A percentile compares a stretch with the other conserved stretches of the same genome.
Evolutionary conservation across 1,140 invertebrate genomes (phyloP).

Genomic region (Drosophila sulfurigaster): DNA sequence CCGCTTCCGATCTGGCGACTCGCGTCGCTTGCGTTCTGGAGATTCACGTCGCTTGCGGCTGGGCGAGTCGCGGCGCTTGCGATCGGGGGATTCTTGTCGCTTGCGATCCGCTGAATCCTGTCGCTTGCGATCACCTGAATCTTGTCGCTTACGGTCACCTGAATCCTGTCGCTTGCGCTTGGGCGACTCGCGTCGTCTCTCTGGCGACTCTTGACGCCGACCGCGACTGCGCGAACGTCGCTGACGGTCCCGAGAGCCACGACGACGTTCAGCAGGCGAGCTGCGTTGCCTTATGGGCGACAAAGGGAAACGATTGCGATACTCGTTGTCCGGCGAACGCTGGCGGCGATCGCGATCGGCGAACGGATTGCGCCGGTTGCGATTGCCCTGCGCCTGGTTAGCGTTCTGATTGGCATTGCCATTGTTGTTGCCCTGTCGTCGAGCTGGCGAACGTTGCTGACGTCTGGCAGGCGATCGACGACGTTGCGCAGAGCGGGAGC

Average conservation of each 20-base stretch:
- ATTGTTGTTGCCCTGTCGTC: slow-evolving; percentile 37
- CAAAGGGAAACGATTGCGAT: slow-evolving; percentile 72
- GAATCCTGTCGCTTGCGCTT: slow-evolving; percentile 7
- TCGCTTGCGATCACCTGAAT: slow-evolving; percentile 23
- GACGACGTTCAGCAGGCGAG: slow-evolving; percentile 59
- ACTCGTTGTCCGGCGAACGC: slow-evolving; percentile 68
- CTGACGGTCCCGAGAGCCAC: slow-evolving; percentile 50
- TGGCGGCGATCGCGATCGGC: slow-evolving; percentile 69
- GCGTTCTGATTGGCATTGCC: slow-evolving; percentile 14
- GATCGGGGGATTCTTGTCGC: slow-evolving; percentile 42
- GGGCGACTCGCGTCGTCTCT: slow-evolving; percentile 17
- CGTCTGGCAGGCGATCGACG: slow-evolving; percentile 63
- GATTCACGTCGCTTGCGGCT: slow-evolving; percentile 39
- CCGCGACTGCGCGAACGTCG: slow-evolving; percentile 65
- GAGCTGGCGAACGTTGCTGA: slow-evolving; percentile 55
- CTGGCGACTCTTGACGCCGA: slow-evolving; percentile 56
- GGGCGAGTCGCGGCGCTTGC: slow-evolving; percentile 33
- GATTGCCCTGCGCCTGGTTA: slow-evolving; percentile 45
- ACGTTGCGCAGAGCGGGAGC: slow-evolving; percentile 50
- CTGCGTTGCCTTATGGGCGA: slow-evolving; percentile 63
- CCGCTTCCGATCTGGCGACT: slow-evolving; percentile 38
- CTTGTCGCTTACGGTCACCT: slow-evolving; percentile 16
- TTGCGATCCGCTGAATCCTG: slow-evolving; percentile 15
- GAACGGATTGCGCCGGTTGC: slow-evolving; percentile 73
- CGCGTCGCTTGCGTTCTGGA: slow-evolving; percentile 31